Evolutionary conservation across 2,113 vertebrate species (phyloP).

Genomic region (Hyla sarda): DNA sequence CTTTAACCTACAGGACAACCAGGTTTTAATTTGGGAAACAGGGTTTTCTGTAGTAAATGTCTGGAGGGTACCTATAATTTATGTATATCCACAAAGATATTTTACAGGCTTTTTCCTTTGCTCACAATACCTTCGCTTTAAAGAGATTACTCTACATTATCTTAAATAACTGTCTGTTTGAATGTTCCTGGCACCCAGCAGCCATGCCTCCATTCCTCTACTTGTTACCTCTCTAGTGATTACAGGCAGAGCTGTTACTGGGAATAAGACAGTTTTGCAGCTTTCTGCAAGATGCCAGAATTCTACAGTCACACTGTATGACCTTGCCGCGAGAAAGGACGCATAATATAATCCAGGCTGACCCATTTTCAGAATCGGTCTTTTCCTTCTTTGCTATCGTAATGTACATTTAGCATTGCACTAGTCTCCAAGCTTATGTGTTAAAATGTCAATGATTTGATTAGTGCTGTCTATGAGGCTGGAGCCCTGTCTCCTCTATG

Average conservation of each 20-base stretch:
- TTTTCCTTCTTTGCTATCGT: conserved; percentile 15
- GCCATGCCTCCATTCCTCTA: neutral
- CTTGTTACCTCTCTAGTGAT: conserved; percentile 24
- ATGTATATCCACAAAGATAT: too few species aligned
- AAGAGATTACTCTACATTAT: too few species aligned
- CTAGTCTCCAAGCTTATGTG: conserved; percentile 19
- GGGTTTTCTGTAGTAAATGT: too few species aligned
- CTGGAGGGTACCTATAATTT: too few species aligned
- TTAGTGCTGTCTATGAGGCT: neutral
- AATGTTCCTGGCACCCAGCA: neutral
- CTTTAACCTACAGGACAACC: too few species aligned
- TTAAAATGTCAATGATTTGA: conserved; percentile 38
- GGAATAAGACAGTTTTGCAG: conserved; percentile 1
- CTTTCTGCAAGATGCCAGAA: neutral
- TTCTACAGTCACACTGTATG: conserved; percentile 5
- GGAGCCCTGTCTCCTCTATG: conserved; percentile 1
- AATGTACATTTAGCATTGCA: neutral
- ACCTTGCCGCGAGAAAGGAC: conserved; percentile 53
- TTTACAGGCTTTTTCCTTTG: too few species aligned
- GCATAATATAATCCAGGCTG: conserved; percentile 28
- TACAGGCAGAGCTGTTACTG: neutral
- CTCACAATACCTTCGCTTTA: too few species aligned
- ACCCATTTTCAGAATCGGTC: conserved; percentile 36
- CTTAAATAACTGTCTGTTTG: neutral
- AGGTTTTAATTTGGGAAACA: neutral